These are phyloP conservation scores for Amphipyra tragopoginis DNA, from an alignment of 2,888 invertebrate species.

Conservation along the genomic window DNA sequence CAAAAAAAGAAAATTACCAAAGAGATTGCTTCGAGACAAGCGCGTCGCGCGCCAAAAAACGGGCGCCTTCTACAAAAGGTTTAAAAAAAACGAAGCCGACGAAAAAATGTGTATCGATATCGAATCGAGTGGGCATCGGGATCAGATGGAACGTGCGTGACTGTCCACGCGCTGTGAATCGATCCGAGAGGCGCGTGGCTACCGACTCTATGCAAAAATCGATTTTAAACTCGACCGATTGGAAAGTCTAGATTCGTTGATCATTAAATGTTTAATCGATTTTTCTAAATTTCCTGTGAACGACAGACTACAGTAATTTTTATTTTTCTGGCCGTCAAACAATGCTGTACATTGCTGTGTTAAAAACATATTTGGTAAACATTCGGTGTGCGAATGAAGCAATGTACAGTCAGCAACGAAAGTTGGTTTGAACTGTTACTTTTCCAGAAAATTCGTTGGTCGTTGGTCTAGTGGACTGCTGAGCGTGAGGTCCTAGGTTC, in stretches of 20 bases:
- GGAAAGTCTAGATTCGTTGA: conserved; percentile 57
- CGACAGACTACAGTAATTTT: no score
- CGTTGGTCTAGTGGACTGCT: no score
- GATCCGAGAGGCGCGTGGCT: conserved; percentile 73
- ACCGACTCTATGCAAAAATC: conserved; percentile 75
- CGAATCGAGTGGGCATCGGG: conserved; percentile 78
- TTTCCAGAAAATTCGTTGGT: no score
- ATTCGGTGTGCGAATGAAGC: no score
- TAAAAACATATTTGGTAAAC: no score
- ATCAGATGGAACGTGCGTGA: conserved; percentile 80
- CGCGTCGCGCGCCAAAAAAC: conserved; percentile 79
- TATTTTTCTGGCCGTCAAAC: no score
- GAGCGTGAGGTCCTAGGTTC: no score
- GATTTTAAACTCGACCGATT: conserved; percentile 67
- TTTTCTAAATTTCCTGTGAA: neutral
- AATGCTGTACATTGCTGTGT: no score
- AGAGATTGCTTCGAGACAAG: conserved; percentile 75
- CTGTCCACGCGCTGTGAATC: conserved; percentile 77
- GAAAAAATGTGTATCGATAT: conserved; percentile 75
- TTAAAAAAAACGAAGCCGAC: conserved; percentile 63
- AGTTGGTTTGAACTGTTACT: no score
- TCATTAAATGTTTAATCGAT: conserved; percentile 41
- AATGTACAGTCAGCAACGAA: no score
- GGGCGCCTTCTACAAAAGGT: conserved; percentile 65
- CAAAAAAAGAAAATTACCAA: conserved; percentile 71